These are phyloP conservation scores for Haliaeetus leucogaster DNA, from an alignment of 2,113 vertebrate genomes.

Conservation along the genomic window DNA sequence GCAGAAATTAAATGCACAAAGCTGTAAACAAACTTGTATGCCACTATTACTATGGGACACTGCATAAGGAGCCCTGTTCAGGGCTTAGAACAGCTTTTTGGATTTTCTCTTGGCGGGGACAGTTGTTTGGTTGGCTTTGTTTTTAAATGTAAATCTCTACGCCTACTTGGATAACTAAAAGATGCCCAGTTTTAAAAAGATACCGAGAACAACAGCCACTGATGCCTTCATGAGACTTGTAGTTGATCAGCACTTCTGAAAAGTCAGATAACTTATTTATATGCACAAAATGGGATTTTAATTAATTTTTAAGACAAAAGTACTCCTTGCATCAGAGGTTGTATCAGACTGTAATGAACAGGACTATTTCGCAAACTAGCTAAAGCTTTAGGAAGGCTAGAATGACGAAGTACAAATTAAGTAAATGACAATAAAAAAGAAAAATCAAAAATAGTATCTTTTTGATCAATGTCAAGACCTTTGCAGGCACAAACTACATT, in stretches of 20 bases:
- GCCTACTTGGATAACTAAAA: background rate
- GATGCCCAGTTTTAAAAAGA: background rate
- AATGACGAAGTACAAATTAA: background rate
- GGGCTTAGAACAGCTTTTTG: background rate
- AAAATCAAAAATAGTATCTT: background rate
- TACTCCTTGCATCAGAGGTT: background rate
- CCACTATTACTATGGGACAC: background rate
- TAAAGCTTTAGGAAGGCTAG: background rate
- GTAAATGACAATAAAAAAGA: background rate
- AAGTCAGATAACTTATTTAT: background rate
- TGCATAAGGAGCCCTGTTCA: background rate
- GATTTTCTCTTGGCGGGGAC: background rate
- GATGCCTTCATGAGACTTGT: background rate
- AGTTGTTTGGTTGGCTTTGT: background rate
- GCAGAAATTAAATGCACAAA: background rate
- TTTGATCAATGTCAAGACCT: background rate
- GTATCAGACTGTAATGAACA: background rate
- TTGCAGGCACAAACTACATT: background rate
- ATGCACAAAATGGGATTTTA: background rate
- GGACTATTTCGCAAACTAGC: background rate
- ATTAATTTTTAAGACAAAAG: background rate
- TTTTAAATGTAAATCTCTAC: background rate
- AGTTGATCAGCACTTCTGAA: background rate
- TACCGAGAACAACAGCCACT: background rate
- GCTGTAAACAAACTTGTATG: background rate